A percentile compares a stretch with the other conserved stretches of the same genome.
These are phyloP conservation scores for Larimichthys polyactis DNA, from an alignment of 2,113 vertebrate genomes.

Conservation along the genomic window DNA sequence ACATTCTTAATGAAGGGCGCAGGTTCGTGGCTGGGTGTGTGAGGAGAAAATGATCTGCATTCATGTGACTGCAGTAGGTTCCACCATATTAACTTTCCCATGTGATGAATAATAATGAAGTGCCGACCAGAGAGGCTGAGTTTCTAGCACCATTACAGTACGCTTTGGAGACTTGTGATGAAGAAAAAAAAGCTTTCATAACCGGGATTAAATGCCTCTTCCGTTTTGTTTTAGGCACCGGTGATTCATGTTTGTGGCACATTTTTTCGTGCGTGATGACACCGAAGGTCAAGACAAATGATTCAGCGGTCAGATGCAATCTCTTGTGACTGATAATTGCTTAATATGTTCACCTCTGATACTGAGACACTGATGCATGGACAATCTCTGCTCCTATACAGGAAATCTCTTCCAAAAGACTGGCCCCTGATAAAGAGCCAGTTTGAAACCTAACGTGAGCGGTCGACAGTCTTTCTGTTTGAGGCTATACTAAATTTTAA, in stretches of 20 bases:
- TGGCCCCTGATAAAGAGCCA: not conserved
- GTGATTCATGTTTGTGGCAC: not conserved
- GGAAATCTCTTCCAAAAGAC: not conserved
- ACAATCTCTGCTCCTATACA: not conserved
- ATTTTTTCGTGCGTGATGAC: not conserved
- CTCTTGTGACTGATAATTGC: too few species aligned
- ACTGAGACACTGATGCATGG: not conserved
- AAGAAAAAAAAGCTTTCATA: not conserved
- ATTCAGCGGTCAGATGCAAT: not conserved
- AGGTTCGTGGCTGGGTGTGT: conserved; percentile 18
- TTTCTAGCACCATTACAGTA: not conserved
- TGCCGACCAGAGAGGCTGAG: conserved; percentile 12
- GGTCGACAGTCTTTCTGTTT: not conserved
- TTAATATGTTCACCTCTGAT: not conserved
- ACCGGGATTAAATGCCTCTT: not conserved
- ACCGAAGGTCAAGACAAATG: not conserved
- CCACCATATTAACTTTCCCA: conserved; percentile 37
- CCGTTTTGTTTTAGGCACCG: not conserved
- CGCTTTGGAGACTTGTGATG: not conserved
- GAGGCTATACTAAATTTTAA: not conserved
- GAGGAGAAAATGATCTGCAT: conserved; percentile 48
- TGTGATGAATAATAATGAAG: conserved; percentile 41
- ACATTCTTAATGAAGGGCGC: conserved; percentile 20
- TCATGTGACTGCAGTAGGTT: conserved; percentile 45
- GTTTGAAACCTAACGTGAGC: not conserved